Base-by-base conservation (phyloP, 2,888 invertebrate genomes). In the Cenopis cana region DNA sequence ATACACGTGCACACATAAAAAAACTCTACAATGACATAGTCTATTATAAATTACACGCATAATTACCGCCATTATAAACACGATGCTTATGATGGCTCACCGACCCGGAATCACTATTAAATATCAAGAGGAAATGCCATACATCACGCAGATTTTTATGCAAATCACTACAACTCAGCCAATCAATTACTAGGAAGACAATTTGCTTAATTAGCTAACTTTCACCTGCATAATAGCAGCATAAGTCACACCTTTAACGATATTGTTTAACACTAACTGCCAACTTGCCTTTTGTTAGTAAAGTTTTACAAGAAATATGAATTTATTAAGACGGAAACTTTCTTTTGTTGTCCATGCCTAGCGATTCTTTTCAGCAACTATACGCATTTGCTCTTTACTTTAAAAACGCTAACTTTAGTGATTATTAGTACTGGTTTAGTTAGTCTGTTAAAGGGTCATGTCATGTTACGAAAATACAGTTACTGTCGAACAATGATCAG, bases 171-270 rank as follows among this genome's bases (percentile, higher is more conserved):
- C 71, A 56, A 69, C 49, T 57, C 75, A 73, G 72, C 61, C 75
- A 74, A 75, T 77, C 76, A 74, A 77, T 62, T 56, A 69, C 72
- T 67, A 72, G 76, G 75, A 78, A 79, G 74, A 76, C 75, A 78
- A 66, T 81, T 80, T 77, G 78, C 78, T 79, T 81, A 80, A 79
- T 82, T 79, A 81, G 74, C 76, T 73, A 78, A 87, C 86, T 87
- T 88, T 89, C 86, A 81, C 87, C 80, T 49, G 66, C 73, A 74
- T 75, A 74, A 71, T 60, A 49, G 50, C 54, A 50, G 46, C 56
- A 66, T 46, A 60, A 59, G 36, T 54, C 52, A 36, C 50, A 52
- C 54, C 57, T 52, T 33, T 24, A 66, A 50, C 67, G 46, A 60
- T n/a, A 36, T 52, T 59, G 52, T 46, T 17, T 36, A 54, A 52